Evolutionary conservation across 2,888 invertebrate species (phyloP).

Genomic region (Ectemnius lituratus): DNA sequence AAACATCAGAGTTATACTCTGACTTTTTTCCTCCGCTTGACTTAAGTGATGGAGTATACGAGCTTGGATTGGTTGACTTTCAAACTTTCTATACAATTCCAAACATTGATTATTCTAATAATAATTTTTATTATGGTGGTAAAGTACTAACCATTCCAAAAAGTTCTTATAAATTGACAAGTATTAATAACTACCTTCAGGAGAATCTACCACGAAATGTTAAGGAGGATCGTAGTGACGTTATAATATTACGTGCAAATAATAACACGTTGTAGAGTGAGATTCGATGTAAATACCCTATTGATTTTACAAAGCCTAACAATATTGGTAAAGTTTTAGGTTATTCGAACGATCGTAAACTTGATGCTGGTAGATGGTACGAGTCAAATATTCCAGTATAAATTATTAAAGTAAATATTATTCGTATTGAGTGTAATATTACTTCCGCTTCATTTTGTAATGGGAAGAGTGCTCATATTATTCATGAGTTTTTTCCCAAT

Average conservation of each 20-base stretch:
- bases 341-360: neutral
- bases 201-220: neutral
- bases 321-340: neutral
- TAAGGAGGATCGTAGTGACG: neutral
- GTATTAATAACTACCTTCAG: neutral
- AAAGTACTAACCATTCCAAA: neutral
- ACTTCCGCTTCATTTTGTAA: neutral
- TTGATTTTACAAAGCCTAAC: neutral
- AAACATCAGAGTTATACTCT: neutral
- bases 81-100: neutral
- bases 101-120: neutral
- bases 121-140: slow-evolving; percentile 5
- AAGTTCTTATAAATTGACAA: neutral
- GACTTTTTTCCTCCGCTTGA: neutral
- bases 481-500: slow-evolving; percentile 7
- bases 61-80: neutral
- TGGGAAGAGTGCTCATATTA: neutral
- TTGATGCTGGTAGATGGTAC: neutral
- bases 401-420: neutral
- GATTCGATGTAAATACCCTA: neutral
- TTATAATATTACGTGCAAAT: slow-evolving; percentile 2
- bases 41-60: neutral
- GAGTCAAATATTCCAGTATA: neutral
- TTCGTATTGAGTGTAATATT: slow-evolving; percentile 6
- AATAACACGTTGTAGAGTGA: slow-evolving; percentile 11